Evolutionary conservation across 1,140 invertebrate genomes (phyloP), one percentile per base, ranked within the genome.

Genomic region (Drosophila mauritiana): DNA sequence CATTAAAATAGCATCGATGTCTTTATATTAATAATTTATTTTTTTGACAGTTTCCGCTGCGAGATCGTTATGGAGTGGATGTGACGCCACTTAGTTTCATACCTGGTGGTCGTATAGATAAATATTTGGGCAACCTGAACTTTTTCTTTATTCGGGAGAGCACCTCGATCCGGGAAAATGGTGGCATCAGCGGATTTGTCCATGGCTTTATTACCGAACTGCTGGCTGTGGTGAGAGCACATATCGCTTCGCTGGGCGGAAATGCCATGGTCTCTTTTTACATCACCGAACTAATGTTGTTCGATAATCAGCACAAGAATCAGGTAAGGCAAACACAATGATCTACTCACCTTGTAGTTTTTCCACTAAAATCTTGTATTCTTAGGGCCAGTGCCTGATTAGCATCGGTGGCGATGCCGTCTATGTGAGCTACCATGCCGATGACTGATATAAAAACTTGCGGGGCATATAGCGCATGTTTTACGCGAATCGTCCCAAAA

Each of bases 91-190:
- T 98, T 36, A 96, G 96, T 45, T 96, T 95, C 80, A 93, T 98
- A 67, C 96, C 97, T 13, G 97, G 97, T 63, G 96, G 95, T 1
- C 94, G 94, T 61, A 96, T 97, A 57, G 95, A 97, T 57, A 94
- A 96, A 68, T 98, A 98, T 91, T 93, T 99, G 59, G 98, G 98
- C 58, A 98, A 98, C 92, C 93, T 99, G 53, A 98, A 98, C 90
- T 98, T 99, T 90, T 98, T 98, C 93, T 98, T 99, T 80, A 98
- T 99, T 70, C 93, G 98, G 55, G 98, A 99, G 93, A 97, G 96
- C 62, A 98, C 97, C 1, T 97, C 96, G 34, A 96, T 99, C 68
- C 93, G 97, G 86, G 98, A 99, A 94, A 95, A 94, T 91, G 98
- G 98, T 61, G 98, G 98, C 17, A 93, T 98, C 12, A 98, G 97